Base-by-base conservation (phyloP, 92 coral and sea anemone species). In the Virgularia gustaviana region DNA sequence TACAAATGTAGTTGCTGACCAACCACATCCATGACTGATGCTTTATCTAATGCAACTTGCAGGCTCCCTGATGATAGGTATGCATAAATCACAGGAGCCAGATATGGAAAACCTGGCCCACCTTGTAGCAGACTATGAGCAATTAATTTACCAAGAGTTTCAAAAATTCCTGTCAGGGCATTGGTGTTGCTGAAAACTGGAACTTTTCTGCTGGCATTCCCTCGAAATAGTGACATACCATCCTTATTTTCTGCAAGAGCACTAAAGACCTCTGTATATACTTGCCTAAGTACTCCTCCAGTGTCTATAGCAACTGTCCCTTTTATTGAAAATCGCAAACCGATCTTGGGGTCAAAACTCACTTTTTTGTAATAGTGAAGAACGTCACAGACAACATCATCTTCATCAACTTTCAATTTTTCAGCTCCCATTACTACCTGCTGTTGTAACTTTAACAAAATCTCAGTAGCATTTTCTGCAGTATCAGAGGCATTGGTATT, bases 41-140 rank as follows among this genome's bases (percentile, higher is more conserved):
- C 47, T 41, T 41, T 41, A 41, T 8, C 9, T 9, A 41, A 9
- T 9, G 47, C 47, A 41, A 16, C 16, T 41, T 41, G 47, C 47
- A 41, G 47, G 16, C 16, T 16, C 9, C 47, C 47, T 41, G 47
- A 41, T 41, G 47, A 41, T 41, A 41, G 47, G 16, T 41, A 41
- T 41, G 47, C 47, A 41, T 41, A 41, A 41, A 41, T 41, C 9
- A 41, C 16, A 41, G 47, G 47, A 41, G 47, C 47, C 47, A 41
- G 16, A 41, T 41, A 41, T 9, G 47, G 47, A n/a, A n/a, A n/a
- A n/a, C n/a, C n/a, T n/a, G n/a, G 83, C 19, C 87, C 83, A 15
- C 54, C 83, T 65, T 84, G 81, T 27, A 79, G 59, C 28, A 84
- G 84, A 45, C 85, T 79, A 56, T 73, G 85, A 9, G 79, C 87